Evolutionary conservation across 2,113 vertebrate genomes (phyloP), one percentile per base, ranked within the genome.

Genomic region (Epinephelus cyanopodus): DNA sequence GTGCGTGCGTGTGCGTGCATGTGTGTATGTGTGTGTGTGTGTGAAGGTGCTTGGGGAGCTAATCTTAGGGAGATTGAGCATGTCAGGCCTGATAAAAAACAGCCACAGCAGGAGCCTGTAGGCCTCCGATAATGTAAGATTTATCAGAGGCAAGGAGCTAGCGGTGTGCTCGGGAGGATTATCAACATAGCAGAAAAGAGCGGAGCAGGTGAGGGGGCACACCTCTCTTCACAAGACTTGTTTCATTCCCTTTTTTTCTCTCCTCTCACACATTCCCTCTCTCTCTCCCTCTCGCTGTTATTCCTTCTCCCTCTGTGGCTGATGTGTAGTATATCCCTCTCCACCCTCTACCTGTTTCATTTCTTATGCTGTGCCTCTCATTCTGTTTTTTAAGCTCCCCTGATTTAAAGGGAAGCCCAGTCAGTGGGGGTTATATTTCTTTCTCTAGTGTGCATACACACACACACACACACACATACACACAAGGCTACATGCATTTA

Each of bases 31-130:
- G 29, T 33, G 25, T n/a, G 47, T 33, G 57, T 77, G 67, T 74
- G 1, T 21, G 61, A 85, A 81, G 78, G 85, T 82, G 86, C 90
- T 90, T 71, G 76, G 88, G 89, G 93, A 92, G 90, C 91, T 95
- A 94, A 94, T 94, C 92, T 93, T 84, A 86, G 87, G 72, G 88
- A 94, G 94, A 93, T 93, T 94, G 93, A 92, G 93, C 89, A 81
- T 93, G 93, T 93, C 94, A 92, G 86, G 78, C 66, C 83, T 54
- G 93, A 95, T 94, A 95, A 95, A 88, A 84, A 90, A 93, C 84
- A 75, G 83, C 88, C 86, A 75, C 90, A 88, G 92, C 90, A 79
- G 90, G 80, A 92, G 92, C 89, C 92, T 95, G 94, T 93, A 91
- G 92, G 86, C 88, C 87, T 76, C 77, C 66, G 94, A 94, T 93